Evolutionary conservation across 2,888 invertebrate genomes (phyloP), one percentile per base, ranked within the genome.

Genomic region (Hydriomena furcata): DNA sequence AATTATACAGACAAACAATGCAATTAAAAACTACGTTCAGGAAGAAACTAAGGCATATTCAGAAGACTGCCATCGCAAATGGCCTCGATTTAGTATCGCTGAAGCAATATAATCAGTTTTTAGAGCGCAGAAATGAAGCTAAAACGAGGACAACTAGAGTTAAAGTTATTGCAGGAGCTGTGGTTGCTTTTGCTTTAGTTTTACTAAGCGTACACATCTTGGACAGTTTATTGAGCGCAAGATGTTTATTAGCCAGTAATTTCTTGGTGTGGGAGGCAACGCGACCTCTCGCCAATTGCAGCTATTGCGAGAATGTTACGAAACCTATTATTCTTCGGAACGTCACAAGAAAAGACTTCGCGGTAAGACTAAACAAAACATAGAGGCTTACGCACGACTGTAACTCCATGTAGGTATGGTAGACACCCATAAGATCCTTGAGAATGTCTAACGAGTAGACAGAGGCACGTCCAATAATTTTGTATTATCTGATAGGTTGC

Each of bases 251-350:
- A 72, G 94, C 95, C 59, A 96, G 95, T 80, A 97, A 97, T 89
- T 96, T 95, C 78, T 90, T 97, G 52, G 87, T 96, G 60, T 96
- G 96, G 96, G 97, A 97, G 86, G 95, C 95, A 42, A 95, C 96
- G 12, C 91, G 97, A 61, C 97, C 97, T 17, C 90, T 96, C 43
- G 94, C 96, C 12, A 93, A 96, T 82, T 97, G 97, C 75, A 88
- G 91, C 66, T 95, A 95, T 82, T 97, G 97, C 84, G 82, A 86
- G 63, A 93, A 93, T 63, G 87, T 96, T 52, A 91, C 92, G 42
- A 91, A 91, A 61, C 94, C 96, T 31, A 82, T 94, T 58, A 90
- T 95, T 63, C 79, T 96, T 55, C 77, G 84, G 60, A 96, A 96
- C 82, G 73, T 94, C 63, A 94, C 94, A 2, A 91, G 92, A 61